Base-by-base conservation (phyloP, 2,113 vertebrate genomes). In the Toxotes chatareus region DNA sequence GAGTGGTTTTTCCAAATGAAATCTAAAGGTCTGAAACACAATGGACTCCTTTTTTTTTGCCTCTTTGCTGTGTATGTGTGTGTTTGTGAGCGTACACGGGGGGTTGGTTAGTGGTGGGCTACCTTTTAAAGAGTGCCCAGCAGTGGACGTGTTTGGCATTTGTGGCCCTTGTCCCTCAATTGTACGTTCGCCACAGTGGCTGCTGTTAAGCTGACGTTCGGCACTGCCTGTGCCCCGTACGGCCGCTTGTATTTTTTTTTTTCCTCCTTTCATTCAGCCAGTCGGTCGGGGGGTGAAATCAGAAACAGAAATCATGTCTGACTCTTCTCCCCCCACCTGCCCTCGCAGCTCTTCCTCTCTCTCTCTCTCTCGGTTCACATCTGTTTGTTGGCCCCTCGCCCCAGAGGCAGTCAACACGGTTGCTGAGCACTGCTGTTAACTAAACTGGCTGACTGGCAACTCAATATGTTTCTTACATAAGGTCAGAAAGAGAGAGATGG, bases 141-240 rank as follows among this genome's bases (percentile, higher is more conserved):
- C 91, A 93, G 94, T 94, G 93, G 90, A 95, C 93, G 93, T 94
- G 94, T 95, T 94, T 94, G 92, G 94, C 94, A 95, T 93, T 89
- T 86, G 86, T 74, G 88, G 85, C 91, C 77, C 92, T 93, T 94
- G 94, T 93, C 83, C 83, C 81, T 75, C 64, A 78, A 93, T 93
- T 95, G 89, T 94, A 74, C 63, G 63, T 85, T 92, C 85, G 38
- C 90, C 91, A 92, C 89, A 90, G 94, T 91, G 75, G 83, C 89
- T 87, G 88, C 78, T 31, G 73, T 85, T 86, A 69, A 80, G 56
- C 73, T 73, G 75, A 78, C 73, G 46, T 65, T 86, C 75, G 79
- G 71, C 55, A 44, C 69, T 76, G 76, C 66, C 62, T 61, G 21
- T 46, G 51, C 61, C 70, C 49, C 46, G 68, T 88, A 89, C 40